A percentile compares a stretch with the other conserved stretches of the same genome.
Conservation (phyloP, 2,797 vertebrate genomes). For the Phrynocephalus forsythii region DNA sequence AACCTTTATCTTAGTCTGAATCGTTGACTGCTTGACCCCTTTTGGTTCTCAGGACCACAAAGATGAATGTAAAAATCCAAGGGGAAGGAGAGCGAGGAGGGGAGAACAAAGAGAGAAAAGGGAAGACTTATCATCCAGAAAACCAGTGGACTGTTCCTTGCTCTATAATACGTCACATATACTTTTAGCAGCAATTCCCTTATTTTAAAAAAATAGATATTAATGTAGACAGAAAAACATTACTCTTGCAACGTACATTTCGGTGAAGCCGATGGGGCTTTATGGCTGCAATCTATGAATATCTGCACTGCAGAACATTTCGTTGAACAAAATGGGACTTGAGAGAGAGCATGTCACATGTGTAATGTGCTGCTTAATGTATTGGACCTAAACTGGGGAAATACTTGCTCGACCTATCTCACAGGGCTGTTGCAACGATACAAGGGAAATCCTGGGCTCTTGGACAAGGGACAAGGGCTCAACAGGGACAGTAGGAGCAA, state of each 20-base stretch:
- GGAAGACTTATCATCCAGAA: not conserved
- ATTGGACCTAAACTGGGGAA: not conserved
- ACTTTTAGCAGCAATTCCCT: no score
- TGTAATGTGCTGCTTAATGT: not conserved
- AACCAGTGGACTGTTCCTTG: not conserved
- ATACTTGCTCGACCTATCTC: not conserved
- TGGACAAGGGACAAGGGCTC: not conserved
- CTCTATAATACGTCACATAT: not conserved
- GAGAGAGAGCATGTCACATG: no score
- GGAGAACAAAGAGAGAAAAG: not conserved
- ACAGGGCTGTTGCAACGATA: not conserved
- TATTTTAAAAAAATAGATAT: not conserved
- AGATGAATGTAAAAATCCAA: not conserved
- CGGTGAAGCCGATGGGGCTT: not conserved
- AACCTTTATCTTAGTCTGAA: slow-evolving; percentile 61
- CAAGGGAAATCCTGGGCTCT: not conserved
- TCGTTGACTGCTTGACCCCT: slow-evolving; percentile 59
- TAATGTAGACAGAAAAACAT: not conserved
- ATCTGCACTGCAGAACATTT: not conserved
- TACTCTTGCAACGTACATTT: slow-evolving; percentile 27
- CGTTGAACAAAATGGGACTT: not conserved
- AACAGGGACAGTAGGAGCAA: not conserved
- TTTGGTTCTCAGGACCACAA: slow-evolving; percentile 33
- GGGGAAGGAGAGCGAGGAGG: not conserved
- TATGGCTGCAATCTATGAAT: no score